These are phyloP conservation scores for Podarcis cretensis DNA, from an alignment of 2,113 vertebrate genomes.

Conservation along the genomic window DNA sequence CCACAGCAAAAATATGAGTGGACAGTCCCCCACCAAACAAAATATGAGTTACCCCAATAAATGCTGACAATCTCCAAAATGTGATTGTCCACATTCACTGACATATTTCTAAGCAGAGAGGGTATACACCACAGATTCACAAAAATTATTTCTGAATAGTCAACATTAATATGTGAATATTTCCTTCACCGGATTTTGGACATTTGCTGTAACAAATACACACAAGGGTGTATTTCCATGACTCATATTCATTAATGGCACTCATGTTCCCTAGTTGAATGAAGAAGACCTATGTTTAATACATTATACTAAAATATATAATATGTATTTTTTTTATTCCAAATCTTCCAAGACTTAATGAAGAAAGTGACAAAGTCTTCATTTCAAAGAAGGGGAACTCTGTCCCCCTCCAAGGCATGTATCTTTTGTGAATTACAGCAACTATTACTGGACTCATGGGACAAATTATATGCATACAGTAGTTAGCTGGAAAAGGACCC, in stretches of 20 bases:
- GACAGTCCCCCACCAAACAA: no score
- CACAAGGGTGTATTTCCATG: not conserved
- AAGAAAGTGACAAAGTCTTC: not conserved
- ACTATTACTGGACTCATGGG: not conserved
- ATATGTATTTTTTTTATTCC: not conserved
- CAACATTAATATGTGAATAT: not conserved
- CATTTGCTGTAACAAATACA: no score
- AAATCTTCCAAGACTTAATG: not conserved
- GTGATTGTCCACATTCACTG: not conserved
- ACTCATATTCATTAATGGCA: not conserved
- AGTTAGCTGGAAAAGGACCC: not conserved
- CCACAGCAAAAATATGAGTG: no score
- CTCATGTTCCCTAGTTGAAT: not conserved
- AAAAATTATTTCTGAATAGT: not conserved
- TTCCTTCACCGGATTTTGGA: not conserved
- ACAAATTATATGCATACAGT: not conserved
- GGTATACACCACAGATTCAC: not conserved
- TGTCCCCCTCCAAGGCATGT: not conserved
- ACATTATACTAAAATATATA: not conserved
- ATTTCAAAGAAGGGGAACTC: not conserved
- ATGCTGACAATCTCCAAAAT: not conserved
- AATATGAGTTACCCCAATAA: no score
- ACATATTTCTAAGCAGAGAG: not conserved
- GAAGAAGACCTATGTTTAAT: not conserved
- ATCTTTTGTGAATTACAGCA: slow-evolving; percentile 13